Base-by-base conservation (phyloP, 2,113 vertebrate genomes). In the Zosterops borbonicus region DNA sequence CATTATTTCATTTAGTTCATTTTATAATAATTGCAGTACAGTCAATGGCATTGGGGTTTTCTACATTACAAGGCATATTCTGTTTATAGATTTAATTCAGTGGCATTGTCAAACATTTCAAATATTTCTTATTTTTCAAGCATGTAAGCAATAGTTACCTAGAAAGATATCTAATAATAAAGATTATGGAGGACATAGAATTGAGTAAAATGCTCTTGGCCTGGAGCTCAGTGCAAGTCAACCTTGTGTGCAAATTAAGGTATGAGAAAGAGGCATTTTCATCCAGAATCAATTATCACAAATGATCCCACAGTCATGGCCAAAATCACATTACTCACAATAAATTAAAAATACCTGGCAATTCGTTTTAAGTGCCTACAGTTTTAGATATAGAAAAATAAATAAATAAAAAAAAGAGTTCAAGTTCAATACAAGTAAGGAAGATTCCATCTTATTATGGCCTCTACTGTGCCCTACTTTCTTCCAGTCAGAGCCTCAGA, bases 231-330 rank as follows among this genome's bases (percentile, higher is more conserved):
- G 55, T 25, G 52, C 33, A 88, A 94, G 37, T 86, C 88, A 96
- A 92, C 85, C 71, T 73, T 88, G 59, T 50, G 92, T 58, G 55
- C 70, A 93, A 95, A 89, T 83, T 93, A 90, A 94, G 39, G 68
- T 19, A 94, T 81, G 41, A 94, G 76, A 96, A 89, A 94, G 63
- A 88, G 29, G 33, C 60, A 83, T 93, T 95, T 93, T 93, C 89
- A 62, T 92, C 68, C 92, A 94, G 91, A 95, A 93, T 81, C 91
- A 95, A 96, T 96, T 94, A 93, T 78, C 86, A 89, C 68, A 97
- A 95, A 97, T 93, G 95, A 65, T 93, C 76, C 60, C 44, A 90
- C 17, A 92, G 79, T 83, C 83, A 84, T 63, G 20, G 94, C 94
- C 96, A 92, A 93, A 93, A 75, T 89, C 94, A 92, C 83, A 93